Percentiles rank a stretch among this genome's conserved stretches.
phyloP scores from a whole-genome alignment of 2,888 invertebrate genomes.

The Sphaerophoria taeniata region DNA sequence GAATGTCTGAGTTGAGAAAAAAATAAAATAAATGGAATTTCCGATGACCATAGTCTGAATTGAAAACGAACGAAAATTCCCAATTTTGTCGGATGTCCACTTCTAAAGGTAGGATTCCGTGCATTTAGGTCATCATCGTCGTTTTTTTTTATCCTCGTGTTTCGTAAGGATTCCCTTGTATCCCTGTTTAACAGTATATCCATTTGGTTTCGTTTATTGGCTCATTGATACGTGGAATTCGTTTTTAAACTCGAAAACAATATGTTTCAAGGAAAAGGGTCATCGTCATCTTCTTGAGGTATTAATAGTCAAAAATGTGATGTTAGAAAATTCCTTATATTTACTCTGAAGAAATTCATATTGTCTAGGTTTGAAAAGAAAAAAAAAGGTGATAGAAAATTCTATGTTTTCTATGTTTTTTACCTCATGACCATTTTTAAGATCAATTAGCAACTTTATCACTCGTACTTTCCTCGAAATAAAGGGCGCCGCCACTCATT shows the following conservation, averaged over 20 bases:
- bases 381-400: background rate
- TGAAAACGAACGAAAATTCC: constrained; percentile 2
- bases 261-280: constrained; percentile 18
- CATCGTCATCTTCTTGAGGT: background rate
- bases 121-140: background rate
- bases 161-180: background rate
- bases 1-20: background rate
- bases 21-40: constrained; percentile 22
- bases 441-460: background rate
- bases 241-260: background rate
- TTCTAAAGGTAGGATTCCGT: background rate
- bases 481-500: background rate
- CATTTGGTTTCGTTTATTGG: background rate
- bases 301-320: background rate
- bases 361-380: background rate
- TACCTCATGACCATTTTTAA: background rate
- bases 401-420: background rate
- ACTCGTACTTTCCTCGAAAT: background rate
- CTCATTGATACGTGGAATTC: constrained; percentile 19
- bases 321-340: background rate
- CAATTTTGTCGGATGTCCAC: background rate
- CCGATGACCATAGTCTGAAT: constrained; percentile 16
- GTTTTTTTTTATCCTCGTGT: background rate
- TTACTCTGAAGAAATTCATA: background rate
- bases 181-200: background rate